phyloP scores from a whole-genome alignment of 2,797 vertebrate genomes.

The Alcedo atthis region DNA sequence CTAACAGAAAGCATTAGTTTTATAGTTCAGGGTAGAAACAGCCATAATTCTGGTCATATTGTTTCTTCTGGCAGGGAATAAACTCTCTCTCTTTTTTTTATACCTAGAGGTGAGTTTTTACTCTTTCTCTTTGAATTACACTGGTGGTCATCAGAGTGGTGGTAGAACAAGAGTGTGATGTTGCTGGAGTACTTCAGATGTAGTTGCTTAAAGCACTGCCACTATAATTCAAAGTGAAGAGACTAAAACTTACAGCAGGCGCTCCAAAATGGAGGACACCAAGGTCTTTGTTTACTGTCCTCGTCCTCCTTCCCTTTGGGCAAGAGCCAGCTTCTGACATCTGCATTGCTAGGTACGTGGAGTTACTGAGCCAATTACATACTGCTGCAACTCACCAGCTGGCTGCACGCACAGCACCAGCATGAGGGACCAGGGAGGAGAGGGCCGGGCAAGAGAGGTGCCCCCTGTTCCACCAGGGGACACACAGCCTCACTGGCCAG shows the following conservation, averaged over 20 bases:
- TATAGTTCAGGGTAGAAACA: slow-evolving; percentile 55
- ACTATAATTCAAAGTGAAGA: slow-evolving; percentile 74
- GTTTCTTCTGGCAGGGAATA: slow-evolving; percentile 63
- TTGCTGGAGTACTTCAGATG: slow-evolving; percentile 71
- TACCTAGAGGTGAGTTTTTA: slow-evolving; percentile 79
- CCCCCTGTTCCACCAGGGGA: neutral
- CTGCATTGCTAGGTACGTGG: slow-evolving; percentile 43
- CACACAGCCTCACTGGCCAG: neutral
- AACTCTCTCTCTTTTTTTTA: slow-evolving; percentile 63
- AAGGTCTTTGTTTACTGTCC: slow-evolving; percentile 73
- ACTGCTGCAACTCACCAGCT: neutral
- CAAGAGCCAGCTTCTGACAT: slow-evolving; percentile 60
- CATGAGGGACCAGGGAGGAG: neutral
- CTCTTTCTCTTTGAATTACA: slow-evolving; percentile 82
- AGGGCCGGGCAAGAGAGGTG: neutral
- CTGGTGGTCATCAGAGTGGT: slow-evolving; percentile 76
- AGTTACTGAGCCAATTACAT: neutral
- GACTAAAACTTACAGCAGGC: slow-evolving; percentile 72
- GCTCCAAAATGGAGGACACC: slow-evolving; percentile 71
- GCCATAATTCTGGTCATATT: slow-evolving; percentile 35
- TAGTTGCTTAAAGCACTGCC: slow-evolving; percentile 80
- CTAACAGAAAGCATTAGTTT: slow-evolving; percentile 62
- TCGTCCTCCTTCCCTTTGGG: slow-evolving; percentile 71
- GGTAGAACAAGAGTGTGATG: slow-evolving; percentile 65
- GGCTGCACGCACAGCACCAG: neutral